Evolutionary conservation across 2,113 vertebrate genomes (phyloP).

Genomic region (Indicator maculatus): DNA sequence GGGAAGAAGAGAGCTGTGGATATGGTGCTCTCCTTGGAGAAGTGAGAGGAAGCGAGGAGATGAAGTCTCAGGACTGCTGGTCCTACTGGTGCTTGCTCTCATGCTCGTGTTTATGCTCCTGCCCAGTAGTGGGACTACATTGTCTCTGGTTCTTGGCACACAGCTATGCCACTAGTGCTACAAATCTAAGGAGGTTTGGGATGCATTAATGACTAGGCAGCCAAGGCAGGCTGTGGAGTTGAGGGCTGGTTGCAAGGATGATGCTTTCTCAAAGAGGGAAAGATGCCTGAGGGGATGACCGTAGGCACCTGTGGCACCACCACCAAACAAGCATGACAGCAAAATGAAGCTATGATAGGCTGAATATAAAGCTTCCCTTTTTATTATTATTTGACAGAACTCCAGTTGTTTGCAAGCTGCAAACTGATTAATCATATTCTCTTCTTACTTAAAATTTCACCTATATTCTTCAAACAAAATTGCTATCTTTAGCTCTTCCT

Average conservation of each 20-base stretch:
- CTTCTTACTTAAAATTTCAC: not conserved
- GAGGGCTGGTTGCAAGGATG: not conserved
- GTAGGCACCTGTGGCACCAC: not conserved
- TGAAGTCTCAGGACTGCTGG: not conserved
- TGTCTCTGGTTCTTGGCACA: not conserved
- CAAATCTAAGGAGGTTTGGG: not conserved
- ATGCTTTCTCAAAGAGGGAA: not conserved
- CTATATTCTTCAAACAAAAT: not conserved
- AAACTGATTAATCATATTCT: not conserved
- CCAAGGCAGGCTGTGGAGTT: not conserved
- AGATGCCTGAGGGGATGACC: not conserved
- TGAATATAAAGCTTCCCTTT: not conserved
- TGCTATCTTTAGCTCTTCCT: not conserved
- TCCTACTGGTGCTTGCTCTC: not conserved
- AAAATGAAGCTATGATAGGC: not conserved
- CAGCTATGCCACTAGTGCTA: fast-evolving
- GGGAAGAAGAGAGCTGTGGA: not conserved
- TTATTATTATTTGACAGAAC: not conserved
- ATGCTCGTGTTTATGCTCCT: not conserved
- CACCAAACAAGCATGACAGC: fast-evolving
- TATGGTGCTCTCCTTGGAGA: not conserved
- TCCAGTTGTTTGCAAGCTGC: not conserved
- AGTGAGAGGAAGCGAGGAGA: fast-evolving
- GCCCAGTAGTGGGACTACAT: fast-evolving
- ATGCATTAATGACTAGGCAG: not conserved